Evolutionary conservation across 1,140 invertebrate genomes (phyloP).

Genomic region (Rhyacophila brunnea): DNA sequence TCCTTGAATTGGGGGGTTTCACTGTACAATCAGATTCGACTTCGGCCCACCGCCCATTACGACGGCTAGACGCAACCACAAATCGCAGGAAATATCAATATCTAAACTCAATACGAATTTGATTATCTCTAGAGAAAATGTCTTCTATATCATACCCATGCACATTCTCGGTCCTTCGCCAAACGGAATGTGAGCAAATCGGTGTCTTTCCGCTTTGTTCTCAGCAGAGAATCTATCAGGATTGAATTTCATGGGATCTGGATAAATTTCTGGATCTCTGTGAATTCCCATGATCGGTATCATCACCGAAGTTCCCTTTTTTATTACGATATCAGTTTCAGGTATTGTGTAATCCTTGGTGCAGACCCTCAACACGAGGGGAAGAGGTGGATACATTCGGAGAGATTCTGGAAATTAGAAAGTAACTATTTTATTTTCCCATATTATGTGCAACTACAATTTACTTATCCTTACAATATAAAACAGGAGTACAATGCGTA

Average conservation of each 20-base stretch:
- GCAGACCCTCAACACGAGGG: constrained; percentile 45
- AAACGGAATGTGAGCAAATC: constrained; percentile 32
- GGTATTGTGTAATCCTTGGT: constrained; percentile 46
- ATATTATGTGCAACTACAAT: no score
- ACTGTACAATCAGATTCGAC: no score
- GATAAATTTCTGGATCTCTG: constrained; percentile 56
- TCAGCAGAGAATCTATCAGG: constrained; percentile 34
- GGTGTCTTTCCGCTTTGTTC: constrained; percentile 28
- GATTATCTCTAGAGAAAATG: background rate
- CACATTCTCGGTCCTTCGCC: constrained; percentile 33
- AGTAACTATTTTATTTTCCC: no score
- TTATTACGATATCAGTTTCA: constrained; percentile 43
- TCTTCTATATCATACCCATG: constrained; percentile 37
- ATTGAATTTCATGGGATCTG: constrained; percentile 39
- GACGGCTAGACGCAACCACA: no score
- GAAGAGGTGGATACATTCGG: constrained; percentile 57
- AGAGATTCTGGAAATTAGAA: constrained; percentile 53
- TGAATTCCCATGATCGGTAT: constrained; percentile 58
- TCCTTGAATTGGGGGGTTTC: no score
- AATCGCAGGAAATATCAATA: no score
- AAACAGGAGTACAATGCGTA: no score
- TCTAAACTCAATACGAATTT: no score
- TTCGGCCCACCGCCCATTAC: no score
- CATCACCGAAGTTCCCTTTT: constrained; percentile 44
- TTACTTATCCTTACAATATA: no score